Evolutionary conservation across 1,140 invertebrate genomes (phyloP).

Genomic region (Akabosia matsudoensis): DNA sequence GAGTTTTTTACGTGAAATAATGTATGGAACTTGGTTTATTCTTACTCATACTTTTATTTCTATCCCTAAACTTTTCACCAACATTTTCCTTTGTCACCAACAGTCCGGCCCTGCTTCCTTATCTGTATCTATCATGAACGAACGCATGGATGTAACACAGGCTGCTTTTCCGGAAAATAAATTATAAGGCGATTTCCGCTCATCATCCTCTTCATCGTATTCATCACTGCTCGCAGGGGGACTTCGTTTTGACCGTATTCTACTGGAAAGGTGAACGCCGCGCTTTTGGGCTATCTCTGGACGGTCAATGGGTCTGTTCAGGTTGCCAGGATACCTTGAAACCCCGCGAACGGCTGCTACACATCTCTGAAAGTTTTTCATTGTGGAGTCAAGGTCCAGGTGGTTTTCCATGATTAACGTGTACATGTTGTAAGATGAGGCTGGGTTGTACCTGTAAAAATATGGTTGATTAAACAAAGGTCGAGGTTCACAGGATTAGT

Average conservation of each 20-base stretch:
- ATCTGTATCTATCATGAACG: background rate
- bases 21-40: no score
- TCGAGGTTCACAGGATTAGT: background rate
- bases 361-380: slow-evolving; percentile 34
- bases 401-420: slow-evolving; percentile 18
- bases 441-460: slow-evolving; percentile 22
- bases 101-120: background rate
- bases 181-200: background rate
- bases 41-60: no score
- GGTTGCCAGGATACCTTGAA: slow-evolving; percentile 6
- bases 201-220: background rate
- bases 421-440: slow-evolving; percentile 26
- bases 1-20: no score
- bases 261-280: no score
- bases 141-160: background rate
- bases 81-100: background rate
- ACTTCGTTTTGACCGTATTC: no score
- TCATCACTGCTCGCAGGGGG: background rate
- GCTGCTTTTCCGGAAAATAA: background rate
- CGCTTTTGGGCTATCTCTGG: slow-evolving; percentile 10
- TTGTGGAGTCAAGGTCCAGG: slow-evolving; percentile 16
- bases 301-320: slow-evolving; percentile 30
- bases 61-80: no score
- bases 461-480: background rate
- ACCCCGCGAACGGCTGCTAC: slow-evolving; percentile 12